These are phyloP conservation scores for Synergus umbraculus DNA, from an alignment of 2,888 invertebrate species.

Conservation along the genomic window DNA sequence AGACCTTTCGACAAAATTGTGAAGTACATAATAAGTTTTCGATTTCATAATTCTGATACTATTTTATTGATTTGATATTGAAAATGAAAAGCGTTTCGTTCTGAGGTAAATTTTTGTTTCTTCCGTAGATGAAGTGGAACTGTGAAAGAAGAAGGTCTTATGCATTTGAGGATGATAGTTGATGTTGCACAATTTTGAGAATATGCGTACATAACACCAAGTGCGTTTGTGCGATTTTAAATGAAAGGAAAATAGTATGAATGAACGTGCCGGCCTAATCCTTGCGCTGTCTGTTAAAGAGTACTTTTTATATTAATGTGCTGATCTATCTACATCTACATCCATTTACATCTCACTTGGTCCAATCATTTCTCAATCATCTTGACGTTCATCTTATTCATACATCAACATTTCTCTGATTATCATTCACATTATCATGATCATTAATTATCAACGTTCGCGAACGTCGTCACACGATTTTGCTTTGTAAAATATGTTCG, in stretches of 20 bases:
- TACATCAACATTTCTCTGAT: conserved; percentile 50
- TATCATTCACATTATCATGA: conserved; percentile 56
- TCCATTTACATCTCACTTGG: conserved; percentile 44
- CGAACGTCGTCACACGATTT: conserved; percentile 64
- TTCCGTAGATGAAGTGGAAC: neutral
- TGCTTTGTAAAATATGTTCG: conserved; percentile 77
- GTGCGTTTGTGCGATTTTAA: neutral
- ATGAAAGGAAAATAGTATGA: conserved; percentile 43
- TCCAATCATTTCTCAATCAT: conserved; percentile 50
- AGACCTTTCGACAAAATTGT: neutral
- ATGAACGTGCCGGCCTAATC: conserved; percentile 72
- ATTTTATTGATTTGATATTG: neutral
- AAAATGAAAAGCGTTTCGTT: neutral
- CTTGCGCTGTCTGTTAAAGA: conserved; percentile 74
- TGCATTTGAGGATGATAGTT: conserved; percentile 18
- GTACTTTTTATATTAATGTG: conserved; percentile 77
- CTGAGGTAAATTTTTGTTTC: neutral
- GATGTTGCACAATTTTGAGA: neutral
- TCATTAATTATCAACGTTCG: conserved; percentile 45
- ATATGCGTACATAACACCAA: conserved; percentile 10
- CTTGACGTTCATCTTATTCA: conserved; percentile 47
- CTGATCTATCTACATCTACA: conserved; percentile 57
- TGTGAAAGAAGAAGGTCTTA: neutral
- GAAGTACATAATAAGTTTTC: neutral
- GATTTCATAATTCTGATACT: no score